phyloP scores from a whole-genome alignment of 2,113 vertebrate species.

The Apteryx mantelli region DNA sequence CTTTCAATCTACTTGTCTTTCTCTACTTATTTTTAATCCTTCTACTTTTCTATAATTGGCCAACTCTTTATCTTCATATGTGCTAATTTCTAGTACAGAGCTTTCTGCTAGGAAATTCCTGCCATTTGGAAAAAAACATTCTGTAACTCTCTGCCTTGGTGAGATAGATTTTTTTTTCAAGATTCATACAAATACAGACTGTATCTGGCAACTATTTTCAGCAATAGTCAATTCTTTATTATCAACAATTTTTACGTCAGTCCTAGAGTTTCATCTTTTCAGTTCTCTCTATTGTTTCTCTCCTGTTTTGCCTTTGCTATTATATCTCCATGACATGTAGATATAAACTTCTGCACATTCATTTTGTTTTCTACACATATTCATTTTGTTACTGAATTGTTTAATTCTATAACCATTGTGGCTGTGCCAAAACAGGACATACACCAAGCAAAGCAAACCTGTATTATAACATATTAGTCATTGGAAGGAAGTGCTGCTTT shows the following conservation, averaged over 20 bases:
- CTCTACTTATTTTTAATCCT: conserved; percentile 2
- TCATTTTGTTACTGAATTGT: not conserved
- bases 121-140: not conserved
- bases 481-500: not conserved
- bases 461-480: not conserved
- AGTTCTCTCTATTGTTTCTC: not conserved
- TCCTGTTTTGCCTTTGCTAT: not conserved
- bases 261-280: not conserved
- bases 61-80: not conserved
- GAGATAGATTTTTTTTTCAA: not conserved
- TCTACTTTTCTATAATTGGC: not conserved
- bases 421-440: not conserved
- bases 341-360: not conserved
- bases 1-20: not conserved
- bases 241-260: not conserved
- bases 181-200: not conserved
- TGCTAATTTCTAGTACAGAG: not conserved
- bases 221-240: not conserved
- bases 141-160: not conserved
- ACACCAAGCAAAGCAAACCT: not conserved
- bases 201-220: not conserved
- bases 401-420: not conserved
- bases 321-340: not conserved
- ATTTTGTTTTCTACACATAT: not conserved
- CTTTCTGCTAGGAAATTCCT: not conserved